Conservation (phyloP, 2,113 vertebrate species). For the Plectropomus leopardus region DNA sequence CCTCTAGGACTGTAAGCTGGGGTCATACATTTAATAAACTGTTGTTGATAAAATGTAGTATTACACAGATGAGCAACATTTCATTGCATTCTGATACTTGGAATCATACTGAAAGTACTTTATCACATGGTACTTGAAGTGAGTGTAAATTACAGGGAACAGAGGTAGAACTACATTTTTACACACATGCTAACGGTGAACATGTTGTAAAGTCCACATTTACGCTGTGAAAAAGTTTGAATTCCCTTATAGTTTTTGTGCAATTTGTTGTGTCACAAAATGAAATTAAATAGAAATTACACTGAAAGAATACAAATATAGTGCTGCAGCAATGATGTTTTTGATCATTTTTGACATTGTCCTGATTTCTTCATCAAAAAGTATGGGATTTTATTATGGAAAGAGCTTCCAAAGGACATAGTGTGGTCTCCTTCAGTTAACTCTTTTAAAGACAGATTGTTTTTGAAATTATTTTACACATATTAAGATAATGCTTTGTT, state of each 20-base stretch:
- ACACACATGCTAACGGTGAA: not conserved
- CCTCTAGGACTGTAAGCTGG: not conserved
- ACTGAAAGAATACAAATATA: not conserved
- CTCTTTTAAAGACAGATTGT: too few relatives aligned
- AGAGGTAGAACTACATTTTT: not conserved
- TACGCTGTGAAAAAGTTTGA: not conserved
- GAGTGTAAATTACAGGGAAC: not conserved
- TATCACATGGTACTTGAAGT: not conserved
- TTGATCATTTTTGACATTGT: too few relatives aligned
- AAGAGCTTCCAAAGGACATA: too few relatives aligned
- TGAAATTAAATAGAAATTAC: not conserved
- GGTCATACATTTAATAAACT: not conserved
- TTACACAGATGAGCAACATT: not conserved
- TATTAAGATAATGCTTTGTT: too few relatives aligned
- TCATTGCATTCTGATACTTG: constrained; percentile 1
- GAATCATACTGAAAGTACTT: not conserved
- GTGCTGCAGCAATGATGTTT: too few relatives aligned
- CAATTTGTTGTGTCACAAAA: not conserved
- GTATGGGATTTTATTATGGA: too few relatives aligned
- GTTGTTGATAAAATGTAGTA: not conserved
- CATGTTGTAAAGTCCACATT: not conserved
- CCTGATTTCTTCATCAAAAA: too few relatives aligned
- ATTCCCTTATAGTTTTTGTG: not conserved
- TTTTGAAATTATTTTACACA: too few relatives aligned
- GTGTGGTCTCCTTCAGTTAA: too few relatives aligned